These are phyloP conservation scores for Physeter macrocephalus DNA, from an alignment of 2,113 vertebrate genomes.

Conservation along the genomic window DNA sequence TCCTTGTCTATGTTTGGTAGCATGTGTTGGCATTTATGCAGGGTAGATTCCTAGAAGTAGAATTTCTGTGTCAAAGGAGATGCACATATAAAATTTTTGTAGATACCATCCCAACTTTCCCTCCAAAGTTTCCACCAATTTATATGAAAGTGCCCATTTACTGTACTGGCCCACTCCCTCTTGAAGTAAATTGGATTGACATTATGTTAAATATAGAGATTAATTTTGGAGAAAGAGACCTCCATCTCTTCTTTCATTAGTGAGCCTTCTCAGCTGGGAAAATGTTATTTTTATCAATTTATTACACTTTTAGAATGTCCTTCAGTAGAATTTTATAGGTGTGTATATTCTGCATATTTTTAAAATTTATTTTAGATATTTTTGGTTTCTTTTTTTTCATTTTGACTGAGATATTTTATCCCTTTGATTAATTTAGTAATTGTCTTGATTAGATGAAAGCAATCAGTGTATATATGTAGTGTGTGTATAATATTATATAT, in stretches of 20 bases:
- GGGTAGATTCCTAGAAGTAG: not conserved
- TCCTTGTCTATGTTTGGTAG: not conserved
- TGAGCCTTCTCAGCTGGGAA: not conserved
- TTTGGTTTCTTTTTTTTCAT: not conserved
- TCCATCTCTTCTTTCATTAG: not conserved
- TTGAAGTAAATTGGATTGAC: not conserved
- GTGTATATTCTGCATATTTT: not conserved
- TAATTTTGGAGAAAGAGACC: not conserved
- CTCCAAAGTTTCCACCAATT: not conserved
- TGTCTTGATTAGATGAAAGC: not conserved
- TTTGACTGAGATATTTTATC: slow-evolving; percentile 2
- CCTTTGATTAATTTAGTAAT: not conserved
- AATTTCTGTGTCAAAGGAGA: not conserved
- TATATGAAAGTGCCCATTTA: not conserved
- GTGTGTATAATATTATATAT: not conserved
- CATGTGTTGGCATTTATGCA: not conserved
- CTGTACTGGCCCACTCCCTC: not conserved
- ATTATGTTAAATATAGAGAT: not conserved
- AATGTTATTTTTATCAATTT: not conserved
- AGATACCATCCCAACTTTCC: not conserved
- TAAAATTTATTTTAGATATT: not conserved
- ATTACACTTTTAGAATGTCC: not conserved
- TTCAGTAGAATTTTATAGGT: not conserved
- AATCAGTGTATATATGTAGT: not conserved
- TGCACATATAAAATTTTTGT: not conserved